Percentiles rank a stretch among this genome's conserved stretches.
Conservation (phyloP, 2,888 invertebrate species). For the Diplazon laetatorius region DNA sequence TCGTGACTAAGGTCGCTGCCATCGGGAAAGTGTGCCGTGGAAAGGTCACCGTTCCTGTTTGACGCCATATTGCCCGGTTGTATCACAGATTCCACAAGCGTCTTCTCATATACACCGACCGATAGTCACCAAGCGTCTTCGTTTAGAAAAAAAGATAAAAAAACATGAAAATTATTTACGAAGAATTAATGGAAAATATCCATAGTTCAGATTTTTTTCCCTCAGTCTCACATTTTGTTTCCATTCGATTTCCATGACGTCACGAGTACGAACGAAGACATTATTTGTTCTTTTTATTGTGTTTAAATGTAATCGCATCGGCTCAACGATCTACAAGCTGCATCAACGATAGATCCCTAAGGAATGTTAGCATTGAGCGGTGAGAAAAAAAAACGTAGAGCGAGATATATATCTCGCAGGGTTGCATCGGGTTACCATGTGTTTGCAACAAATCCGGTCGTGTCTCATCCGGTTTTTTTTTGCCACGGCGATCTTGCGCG, state of each 20-base stretch:
- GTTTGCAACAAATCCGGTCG: not conserved
- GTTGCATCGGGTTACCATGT: not conserved
- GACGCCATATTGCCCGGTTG: constrained; percentile 23
- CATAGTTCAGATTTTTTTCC: too few relatives aligned
- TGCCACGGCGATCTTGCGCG: too few relatives aligned
- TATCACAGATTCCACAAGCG: constrained; percentile 6
- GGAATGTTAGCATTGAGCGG: not conserved
- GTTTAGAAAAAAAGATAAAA: not conserved
- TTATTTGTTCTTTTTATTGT: too few relatives aligned
- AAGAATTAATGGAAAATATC: too few relatives aligned
- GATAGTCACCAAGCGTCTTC: not conserved
- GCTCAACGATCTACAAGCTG: constrained; percentile 8
- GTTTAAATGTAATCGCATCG: not conserved
- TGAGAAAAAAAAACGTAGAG: too few relatives aligned
- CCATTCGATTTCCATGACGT: too few relatives aligned
- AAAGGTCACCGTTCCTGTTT: constrained; percentile 66
- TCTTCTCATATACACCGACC: constrained; percentile 26
- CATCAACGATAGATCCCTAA: constrained; percentile 1
- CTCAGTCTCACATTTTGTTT: too few relatives aligned
- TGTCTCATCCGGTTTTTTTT: constrained; percentile 17
- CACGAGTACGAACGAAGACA: too few relatives aligned
- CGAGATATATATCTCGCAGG: too few relatives aligned
- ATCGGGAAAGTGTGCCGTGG: constrained; percentile 69
- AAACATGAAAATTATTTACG: too few relatives aligned
- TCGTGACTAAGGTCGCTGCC: constrained; percentile 60